phyloP scores from a whole-genome alignment of 2,888 invertebrate species.

The Caenorhabditis drosophilae region DNA sequence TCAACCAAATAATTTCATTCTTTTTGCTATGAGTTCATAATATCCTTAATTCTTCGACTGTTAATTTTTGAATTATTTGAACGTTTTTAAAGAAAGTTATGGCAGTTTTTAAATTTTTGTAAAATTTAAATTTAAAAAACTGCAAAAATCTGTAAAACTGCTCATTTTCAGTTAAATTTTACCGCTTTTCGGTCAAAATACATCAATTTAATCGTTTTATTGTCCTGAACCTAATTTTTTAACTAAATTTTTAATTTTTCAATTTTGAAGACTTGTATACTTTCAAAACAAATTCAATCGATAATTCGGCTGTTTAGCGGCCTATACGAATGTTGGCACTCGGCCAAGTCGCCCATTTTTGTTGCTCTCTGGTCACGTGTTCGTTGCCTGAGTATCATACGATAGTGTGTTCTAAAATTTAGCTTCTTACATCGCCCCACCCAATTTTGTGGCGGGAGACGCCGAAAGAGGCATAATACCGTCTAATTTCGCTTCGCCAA shows the following conservation, averaged over 20 bases:
- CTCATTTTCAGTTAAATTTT: not conserved
- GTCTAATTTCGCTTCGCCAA: no score
- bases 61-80: no score
- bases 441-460: not conserved
- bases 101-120: not conserved
- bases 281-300: constrained; percentile 1
- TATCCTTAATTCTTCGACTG: no score
- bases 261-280: not conserved
- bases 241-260: not conserved
- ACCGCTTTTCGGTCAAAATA: not conserved
- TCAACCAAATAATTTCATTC: no score
- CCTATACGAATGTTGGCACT: not conserved
- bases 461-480: no score
- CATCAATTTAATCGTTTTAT: not conserved
- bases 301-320: not conserved
- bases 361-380: constrained; percentile 2
- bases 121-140: not conserved
- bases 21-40: no score
- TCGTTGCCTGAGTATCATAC: constrained; percentile 10
- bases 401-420: not conserved
- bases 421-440: not conserved
- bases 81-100: not conserved
- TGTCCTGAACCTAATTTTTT: not conserved
- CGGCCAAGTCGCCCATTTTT: constrained; percentile 4
- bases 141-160: not conserved